phyloP scores from a whole-genome alignment of 2,113 vertebrate species.

The Chaetodon auriga region DNA sequence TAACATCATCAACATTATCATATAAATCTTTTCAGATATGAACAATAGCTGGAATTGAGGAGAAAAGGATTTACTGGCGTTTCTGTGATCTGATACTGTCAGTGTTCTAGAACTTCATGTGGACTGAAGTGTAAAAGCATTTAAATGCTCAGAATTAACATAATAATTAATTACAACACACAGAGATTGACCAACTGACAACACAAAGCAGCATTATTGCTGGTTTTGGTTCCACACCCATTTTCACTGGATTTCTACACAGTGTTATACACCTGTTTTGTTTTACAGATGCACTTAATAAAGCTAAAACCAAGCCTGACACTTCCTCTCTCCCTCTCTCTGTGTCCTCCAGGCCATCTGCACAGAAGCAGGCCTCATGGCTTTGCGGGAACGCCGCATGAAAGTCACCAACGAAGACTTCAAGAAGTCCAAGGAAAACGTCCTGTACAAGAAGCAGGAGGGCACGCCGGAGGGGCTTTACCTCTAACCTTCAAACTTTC shows the following conservation, averaged over 20 bases:
- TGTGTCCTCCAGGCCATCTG: constrained; percentile 91
- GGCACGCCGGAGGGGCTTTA: constrained; percentile 95
- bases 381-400: constrained; percentile 95
- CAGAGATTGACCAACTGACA: background rate
- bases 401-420: constrained; percentile 99
- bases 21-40: background rate
- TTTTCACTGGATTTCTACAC: too few relatives aligned
- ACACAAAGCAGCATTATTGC: constrained; percentile 4
- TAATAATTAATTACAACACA: too few relatives aligned
- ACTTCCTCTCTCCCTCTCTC: background rate
- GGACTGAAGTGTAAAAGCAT: background rate
- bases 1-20: background rate
- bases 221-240: background rate
- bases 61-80: background rate
- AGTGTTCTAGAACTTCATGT: background rate
- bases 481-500: constrained; percentile 72
- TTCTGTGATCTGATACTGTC: background rate
- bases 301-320: background rate
- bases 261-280: too few relatives aligned
- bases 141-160: too few relatives aligned
- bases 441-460: constrained; percentile 99
- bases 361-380: constrained; percentile 98
- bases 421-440: constrained; percentile 99
- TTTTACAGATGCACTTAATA: background rate
- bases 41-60: background rate